A percentile compares a stretch with the other conserved stretches of the same genome.
These are phyloP conservation scores for Machimus atricapillus DNA, from an alignment of 2,888 invertebrate genomes.

Conservation along the genomic window DNA sequence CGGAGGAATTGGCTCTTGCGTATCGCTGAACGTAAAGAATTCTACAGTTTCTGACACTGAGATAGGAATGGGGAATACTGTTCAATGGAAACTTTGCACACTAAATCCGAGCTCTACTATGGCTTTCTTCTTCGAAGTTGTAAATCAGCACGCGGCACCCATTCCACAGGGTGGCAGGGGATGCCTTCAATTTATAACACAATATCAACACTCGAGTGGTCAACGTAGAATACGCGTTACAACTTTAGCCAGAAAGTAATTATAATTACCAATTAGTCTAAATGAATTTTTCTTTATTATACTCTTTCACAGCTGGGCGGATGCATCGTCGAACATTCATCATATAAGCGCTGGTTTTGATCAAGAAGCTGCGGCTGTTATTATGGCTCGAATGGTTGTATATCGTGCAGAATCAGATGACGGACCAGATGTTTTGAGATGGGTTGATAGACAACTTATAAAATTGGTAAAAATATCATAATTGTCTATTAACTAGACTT, in stretches of 20 bases:
- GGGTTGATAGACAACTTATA: constrained; percentile 98
- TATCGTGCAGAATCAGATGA: constrained; percentile 95
- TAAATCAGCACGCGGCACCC: constrained; percentile 92
- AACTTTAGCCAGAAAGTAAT: constrained; percentile 93
- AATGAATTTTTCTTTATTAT: neutral
- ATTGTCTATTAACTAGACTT: neutral
- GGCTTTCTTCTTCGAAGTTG: constrained; percentile 96
- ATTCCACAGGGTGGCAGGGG: constrained; percentile 96
- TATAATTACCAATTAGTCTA: neutral
- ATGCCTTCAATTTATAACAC: constrained; percentile 96
- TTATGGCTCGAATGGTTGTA: constrained; percentile 96
- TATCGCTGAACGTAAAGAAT: constrained; percentile 90
- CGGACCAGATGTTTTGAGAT: constrained; percentile 95
- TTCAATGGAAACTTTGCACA: constrained; percentile 98
- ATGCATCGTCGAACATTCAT: constrained; percentile 86
- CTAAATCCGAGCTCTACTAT: constrained; percentile 91
- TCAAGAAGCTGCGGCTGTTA: constrained; percentile 97
- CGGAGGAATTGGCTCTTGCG: constrained; percentile 96
- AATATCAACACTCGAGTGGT: constrained; percentile 97
- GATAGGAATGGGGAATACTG: constrained; percentile 96
- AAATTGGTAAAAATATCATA: constrained; percentile 72
- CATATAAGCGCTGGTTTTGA: constrained; percentile 96
- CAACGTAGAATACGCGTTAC: constrained; percentile 95
- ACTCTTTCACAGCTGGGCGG: constrained; percentile 81
- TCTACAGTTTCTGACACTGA: constrained; percentile 95